Percentiles rank a stretch among this genome's conserved stretches.
Evolutionary conservation across 2,113 vertebrate species (phyloP).

Genomic region (Theristicus caerulescens): DNA sequence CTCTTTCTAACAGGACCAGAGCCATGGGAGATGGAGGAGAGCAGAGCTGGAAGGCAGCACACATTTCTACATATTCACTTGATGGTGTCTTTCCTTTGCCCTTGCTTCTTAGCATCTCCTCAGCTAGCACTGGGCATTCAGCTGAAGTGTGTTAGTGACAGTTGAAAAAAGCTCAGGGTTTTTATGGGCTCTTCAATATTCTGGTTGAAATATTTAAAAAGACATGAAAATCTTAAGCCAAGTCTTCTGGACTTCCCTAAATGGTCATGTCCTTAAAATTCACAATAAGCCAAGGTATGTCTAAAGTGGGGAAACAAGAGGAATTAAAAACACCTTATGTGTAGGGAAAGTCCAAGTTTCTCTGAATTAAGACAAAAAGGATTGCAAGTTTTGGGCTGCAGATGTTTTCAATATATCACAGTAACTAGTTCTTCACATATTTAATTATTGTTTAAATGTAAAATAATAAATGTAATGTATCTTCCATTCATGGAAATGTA

Average conservation of each 20-base stretch:
- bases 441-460: constrained; percentile 64
- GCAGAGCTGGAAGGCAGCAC: background rate
- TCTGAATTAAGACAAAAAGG: constrained; percentile 24
- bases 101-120: background rate
- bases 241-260: background rate
- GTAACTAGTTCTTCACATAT: constrained; percentile 45
- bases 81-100: background rate
- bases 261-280: background rate
- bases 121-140: background rate
- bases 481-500: background rate
- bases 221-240: background rate
- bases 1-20: background rate
- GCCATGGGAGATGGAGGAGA: background rate
- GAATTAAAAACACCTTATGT: background rate
- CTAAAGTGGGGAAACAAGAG: background rate
- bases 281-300: background rate
- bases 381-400: background rate
- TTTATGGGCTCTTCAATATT: background rate
- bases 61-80: background rate
- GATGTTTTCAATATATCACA: constrained; percentile 40
- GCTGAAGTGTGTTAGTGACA: background rate
- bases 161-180: background rate
- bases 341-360: background rate
- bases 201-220: background rate
- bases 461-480: constrained; percentile 44